phyloP scores from a whole-genome alignment of 2,888 invertebrate species.

The Mimumesa dahlbomi region DNA sequence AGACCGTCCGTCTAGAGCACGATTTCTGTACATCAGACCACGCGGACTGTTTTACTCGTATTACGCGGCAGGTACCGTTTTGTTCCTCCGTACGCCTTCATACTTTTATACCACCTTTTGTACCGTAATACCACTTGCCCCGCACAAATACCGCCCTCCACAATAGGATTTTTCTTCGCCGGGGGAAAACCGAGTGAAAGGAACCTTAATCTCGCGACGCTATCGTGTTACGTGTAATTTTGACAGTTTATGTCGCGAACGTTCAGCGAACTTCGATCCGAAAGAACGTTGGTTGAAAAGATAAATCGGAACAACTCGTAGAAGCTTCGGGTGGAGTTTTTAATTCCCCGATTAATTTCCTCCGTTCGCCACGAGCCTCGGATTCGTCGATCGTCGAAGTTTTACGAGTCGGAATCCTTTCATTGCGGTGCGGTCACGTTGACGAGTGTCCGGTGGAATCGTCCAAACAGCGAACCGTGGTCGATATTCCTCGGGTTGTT shows the following conservation, averaged over 20 bases:
- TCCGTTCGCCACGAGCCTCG: neutral
- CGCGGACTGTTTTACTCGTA: neutral
- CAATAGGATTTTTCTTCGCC: neutral
- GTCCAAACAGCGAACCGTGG: conserved; percentile 6
- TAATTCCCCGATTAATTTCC: neutral
- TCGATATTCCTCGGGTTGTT: conserved; percentile 44
- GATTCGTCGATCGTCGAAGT: neutral
- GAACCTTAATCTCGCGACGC: neutral
- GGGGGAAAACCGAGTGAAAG: neutral
- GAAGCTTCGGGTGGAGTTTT: too few relatives aligned
- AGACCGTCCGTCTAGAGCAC: conserved; percentile 6
- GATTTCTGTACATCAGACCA: neutral
- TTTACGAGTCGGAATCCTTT: neutral
- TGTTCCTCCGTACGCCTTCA: neutral
- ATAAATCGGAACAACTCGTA: too few relatives aligned
- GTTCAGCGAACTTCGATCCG: too few relatives aligned
- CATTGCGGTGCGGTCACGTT: conserved; percentile 1
- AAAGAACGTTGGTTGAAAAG: too few relatives aligned
- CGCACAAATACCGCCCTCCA: neutral
- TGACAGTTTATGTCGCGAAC: too few relatives aligned
- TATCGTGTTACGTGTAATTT: too few relatives aligned
- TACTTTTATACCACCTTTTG: neutral
- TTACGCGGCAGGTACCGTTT: neutral
- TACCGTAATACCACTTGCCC: neutral
- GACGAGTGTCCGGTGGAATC: conserved; percentile 32